phyloP scores from a whole-genome alignment of 2,797 vertebrate species.

The Tolypeutes matacus region DNA sequence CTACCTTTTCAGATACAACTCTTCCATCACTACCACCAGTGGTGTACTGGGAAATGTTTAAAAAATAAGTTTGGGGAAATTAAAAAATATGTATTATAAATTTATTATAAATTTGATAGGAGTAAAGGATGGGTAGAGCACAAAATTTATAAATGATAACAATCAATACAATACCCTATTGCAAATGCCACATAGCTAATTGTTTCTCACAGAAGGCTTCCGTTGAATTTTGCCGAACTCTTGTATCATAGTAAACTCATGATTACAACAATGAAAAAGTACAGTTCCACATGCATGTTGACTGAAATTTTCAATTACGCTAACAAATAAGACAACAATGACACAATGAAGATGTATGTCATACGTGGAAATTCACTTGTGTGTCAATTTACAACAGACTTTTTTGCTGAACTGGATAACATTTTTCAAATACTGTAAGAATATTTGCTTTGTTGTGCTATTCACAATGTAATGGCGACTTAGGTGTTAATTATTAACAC shows the following conservation, averaged over 20 bases:
- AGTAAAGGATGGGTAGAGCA: neutral
- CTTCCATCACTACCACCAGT: neutral
- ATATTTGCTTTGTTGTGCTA: neutral
- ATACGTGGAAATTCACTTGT: neutral
- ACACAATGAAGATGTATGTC: neutral
- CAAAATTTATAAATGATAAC: conserved; percentile 6
- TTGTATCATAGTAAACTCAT: neutral
- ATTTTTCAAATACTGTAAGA: neutral
- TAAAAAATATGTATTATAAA: neutral
- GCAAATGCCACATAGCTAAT: neutral
- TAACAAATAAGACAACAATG: conserved; percentile 23
- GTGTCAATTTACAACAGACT: neutral
- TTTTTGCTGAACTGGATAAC: neutral
- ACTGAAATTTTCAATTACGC: conserved; percentile 18
- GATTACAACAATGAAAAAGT: neutral
- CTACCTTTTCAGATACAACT: neutral
- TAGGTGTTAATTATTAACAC: neutral
- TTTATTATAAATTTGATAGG: neutral
- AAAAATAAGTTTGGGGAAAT: neutral
- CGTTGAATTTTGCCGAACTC: neutral
- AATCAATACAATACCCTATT: neutral
- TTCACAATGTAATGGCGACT: neutral
- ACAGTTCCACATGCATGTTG: neutral
- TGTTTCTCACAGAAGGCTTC: neutral
- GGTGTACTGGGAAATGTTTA: conserved; percentile 7